These are phyloP conservation scores for Caenorhabditis latens DNA, from an alignment of 1,140 invertebrate genomes.

Conservation along the genomic window DNA sequence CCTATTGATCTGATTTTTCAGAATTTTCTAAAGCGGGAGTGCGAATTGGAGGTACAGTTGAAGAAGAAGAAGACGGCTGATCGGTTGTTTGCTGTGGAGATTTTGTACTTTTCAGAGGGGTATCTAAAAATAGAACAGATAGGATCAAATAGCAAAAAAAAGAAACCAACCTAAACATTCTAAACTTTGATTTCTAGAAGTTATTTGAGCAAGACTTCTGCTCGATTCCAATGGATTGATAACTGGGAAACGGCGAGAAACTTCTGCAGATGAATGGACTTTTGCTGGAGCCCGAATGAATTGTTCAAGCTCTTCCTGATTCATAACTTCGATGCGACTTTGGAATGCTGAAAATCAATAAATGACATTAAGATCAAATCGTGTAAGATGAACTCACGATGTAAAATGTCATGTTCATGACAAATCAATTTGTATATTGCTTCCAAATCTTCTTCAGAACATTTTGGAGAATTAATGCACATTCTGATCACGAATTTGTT, in stretches of 20 bases:
- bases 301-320: conserved; percentile 3
- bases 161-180: background rate
- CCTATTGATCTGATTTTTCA: conserved; percentile 11
- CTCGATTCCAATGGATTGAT: background rate
- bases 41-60: background rate
- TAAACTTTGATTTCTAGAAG: background rate
- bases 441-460: conserved; percentile 33
- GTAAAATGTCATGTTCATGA: conserved; percentile 10
- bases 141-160: background rate
- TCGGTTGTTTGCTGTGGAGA: background rate
- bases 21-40: background rate
- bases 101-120: background rate
- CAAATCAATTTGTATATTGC: conserved; percentile 25
- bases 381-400: background rate
- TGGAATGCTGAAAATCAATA: background rate
- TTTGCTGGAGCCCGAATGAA: conserved; percentile 42
- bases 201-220: conserved; percentile 2
- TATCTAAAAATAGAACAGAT: background rate
- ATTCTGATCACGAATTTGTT: conserved; percentile 46
- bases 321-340: conserved; percentile 33
- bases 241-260: conserved; percentile 32
- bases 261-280: conserved; percentile 42
- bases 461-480: conserved; percentile 39
- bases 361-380: background rate
- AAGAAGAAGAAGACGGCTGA: background rate